Evolutionary conservation across 2,888 invertebrate species (phyloP).

Genomic region (Erannis defoliaria): DNA sequence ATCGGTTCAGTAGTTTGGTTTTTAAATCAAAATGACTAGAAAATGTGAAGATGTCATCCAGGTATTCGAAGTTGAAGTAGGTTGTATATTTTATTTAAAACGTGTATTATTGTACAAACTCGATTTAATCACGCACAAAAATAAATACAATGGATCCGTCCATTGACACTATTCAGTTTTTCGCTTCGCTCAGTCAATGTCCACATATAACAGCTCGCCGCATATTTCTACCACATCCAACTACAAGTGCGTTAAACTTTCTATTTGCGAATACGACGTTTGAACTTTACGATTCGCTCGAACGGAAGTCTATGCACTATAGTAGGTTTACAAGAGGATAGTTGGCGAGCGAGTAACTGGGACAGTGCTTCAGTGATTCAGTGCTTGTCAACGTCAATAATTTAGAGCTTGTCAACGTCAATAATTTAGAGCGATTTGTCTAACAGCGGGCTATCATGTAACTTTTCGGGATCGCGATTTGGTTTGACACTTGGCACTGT

Average conservation of each 20-base stretch:
- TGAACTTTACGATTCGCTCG: conserved; percentile 32
- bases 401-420: background rate
- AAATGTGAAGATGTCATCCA: too few species aligned
- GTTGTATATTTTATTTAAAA: too few species aligned
- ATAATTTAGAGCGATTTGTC: background rate
- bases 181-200: background rate
- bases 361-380: background rate
- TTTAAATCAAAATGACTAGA: too few species aligned
- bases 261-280: conserved; percentile 30
- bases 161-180: background rate
- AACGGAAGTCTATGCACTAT: conserved; percentile 21
- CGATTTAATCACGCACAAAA: background rate
- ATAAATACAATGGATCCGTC: background rate
- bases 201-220: background rate
- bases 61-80: too few species aligned
- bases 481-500: too few species aligned
- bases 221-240: conserved; percentile 4
- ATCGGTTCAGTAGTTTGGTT: too few species aligned
- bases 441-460: too few species aligned
- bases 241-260: conserved; percentile 29
- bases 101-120: too few species aligned
- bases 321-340: background rate
- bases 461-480: too few species aligned
- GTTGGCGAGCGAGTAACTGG: background rate
- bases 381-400: background rate